These are phyloP conservation scores for Leucozona laternaria DNA, from an alignment of 2,888 invertebrate species.

Conservation along the genomic window DNA sequence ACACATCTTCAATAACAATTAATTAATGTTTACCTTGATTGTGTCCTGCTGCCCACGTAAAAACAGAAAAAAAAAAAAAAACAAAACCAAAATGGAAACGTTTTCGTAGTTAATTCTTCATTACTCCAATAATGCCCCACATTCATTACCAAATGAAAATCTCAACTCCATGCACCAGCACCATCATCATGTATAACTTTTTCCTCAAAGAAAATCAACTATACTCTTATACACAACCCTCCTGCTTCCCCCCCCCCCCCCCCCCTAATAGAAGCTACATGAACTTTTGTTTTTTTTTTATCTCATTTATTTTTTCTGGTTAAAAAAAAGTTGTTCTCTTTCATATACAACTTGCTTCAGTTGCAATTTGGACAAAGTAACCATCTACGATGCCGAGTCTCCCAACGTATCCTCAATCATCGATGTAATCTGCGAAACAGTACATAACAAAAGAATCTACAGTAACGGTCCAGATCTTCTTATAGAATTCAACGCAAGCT, in stretches of 20 bases:
- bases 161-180: neutral
- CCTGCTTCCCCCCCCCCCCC: too few species aligned
- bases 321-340: slow-evolving; percentile 30
- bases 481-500: slow-evolving; percentile 93
- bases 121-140: neutral
- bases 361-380: slow-evolving; percentile 88
- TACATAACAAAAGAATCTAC: slow-evolving; percentile 90
- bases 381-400: slow-evolving; percentile 92
- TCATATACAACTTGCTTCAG: slow-evolving; percentile 74
- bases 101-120: neutral
- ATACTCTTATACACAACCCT: neutral
- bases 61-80: neutral
- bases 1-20: neutral
- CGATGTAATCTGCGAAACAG: slow-evolving; percentile 92
- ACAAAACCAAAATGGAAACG: neutral
- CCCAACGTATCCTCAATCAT: slow-evolving; percentile 89
- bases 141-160: neutral
- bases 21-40: neutral
- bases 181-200: neutral
- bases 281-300: neutral
- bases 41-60: neutral
- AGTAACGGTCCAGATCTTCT: slow-evolving; percentile 93
- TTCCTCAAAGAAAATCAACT: neutral
- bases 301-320: neutral
- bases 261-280: neutral